Percentiles rank a stretch among this genome's conserved stretches.
Conservation (phyloP, 2,888 invertebrate species). For the Lycocerus yunnanus region DNA sequence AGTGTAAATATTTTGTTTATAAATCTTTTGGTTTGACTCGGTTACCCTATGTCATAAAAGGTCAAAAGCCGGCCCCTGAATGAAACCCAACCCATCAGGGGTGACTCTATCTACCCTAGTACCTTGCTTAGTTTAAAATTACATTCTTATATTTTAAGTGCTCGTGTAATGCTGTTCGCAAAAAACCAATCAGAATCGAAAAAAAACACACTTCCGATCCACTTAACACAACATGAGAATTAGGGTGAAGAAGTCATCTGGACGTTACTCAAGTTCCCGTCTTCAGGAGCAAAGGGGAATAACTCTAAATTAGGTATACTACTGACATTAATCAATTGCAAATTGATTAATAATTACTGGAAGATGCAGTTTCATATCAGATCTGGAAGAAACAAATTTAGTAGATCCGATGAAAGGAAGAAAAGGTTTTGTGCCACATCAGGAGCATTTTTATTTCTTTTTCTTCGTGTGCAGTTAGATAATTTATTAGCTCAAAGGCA, state of each 20-base stretch:
- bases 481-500: too few relatives aligned
- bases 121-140: background rate
- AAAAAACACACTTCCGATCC: background rate
- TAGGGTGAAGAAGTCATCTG: too few relatives aligned
- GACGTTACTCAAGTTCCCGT: background rate
- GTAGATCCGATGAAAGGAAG: too few relatives aligned
- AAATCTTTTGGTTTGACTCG: background rate
- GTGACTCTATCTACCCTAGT: background rate
- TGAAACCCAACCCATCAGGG: background rate
- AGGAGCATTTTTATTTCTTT: too few relatives aligned
- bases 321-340: too few relatives aligned
- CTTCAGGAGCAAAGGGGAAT: too few relatives aligned
- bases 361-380: too few relatives aligned
- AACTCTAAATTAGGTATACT: background rate
- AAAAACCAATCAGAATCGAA: background rate
- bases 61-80: background rate
- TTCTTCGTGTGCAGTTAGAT: too few relatives aligned
- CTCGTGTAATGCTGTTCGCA: background rate
- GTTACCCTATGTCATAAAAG: background rate
- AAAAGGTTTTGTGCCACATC: too few relatives aligned
- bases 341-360: too few relatives aligned
- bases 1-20: background rate
- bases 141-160: background rate
- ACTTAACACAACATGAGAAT: background rate
- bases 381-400: too few relatives aligned